Conservation (phyloP, 2,888 invertebrate genomes). For the Agonopterix arenella region DNA sequence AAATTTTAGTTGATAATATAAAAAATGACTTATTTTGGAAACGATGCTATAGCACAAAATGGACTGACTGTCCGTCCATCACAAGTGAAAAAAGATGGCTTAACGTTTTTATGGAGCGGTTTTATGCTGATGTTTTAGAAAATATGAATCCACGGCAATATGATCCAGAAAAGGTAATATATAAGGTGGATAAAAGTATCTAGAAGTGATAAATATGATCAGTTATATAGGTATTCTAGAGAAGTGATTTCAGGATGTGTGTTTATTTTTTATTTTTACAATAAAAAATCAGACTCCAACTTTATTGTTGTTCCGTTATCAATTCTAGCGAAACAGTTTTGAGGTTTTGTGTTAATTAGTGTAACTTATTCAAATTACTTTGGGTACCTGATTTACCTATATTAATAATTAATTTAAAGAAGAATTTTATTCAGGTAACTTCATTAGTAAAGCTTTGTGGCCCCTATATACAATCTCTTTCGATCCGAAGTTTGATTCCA, state of each 20-base stretch:
- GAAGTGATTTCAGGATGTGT: too few relatives aligned
- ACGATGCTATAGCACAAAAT: conserved; percentile 54
- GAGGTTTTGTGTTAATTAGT: too few relatives aligned
- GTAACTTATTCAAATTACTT: background rate
- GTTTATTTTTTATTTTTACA: too few relatives aligned
- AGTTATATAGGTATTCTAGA: too few relatives aligned
- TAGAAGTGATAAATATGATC: too few relatives aligned
- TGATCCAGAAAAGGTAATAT: conserved; percentile 63
- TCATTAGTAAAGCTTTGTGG: conserved; percentile 62
- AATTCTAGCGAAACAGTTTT: too few relatives aligned
- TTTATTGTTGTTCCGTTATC: too few relatives aligned
- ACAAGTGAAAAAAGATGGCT: conserved; percentile 52
- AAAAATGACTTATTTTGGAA: conserved; percentile 70
- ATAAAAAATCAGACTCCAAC: too few relatives aligned
- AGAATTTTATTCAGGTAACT: conserved; percentile 35
- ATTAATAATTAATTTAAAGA: background rate
- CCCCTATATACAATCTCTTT: conserved; percentile 55
- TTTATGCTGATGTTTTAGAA: conserved; percentile 64
- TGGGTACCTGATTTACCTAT: background rate
- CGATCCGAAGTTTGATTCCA: conserved; percentile 58
- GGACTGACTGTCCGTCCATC: conserved; percentile 41
- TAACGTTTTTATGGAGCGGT: conserved; percentile 60
- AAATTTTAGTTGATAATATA: conserved; percentile 63
- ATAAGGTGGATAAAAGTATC: too few relatives aligned
- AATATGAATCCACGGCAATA: conserved; percentile 65